These are phyloP conservation scores for Tetragonisca angustula DNA, from an alignment of 2,888 invertebrate genomes.

Conservation along the genomic window DNA sequence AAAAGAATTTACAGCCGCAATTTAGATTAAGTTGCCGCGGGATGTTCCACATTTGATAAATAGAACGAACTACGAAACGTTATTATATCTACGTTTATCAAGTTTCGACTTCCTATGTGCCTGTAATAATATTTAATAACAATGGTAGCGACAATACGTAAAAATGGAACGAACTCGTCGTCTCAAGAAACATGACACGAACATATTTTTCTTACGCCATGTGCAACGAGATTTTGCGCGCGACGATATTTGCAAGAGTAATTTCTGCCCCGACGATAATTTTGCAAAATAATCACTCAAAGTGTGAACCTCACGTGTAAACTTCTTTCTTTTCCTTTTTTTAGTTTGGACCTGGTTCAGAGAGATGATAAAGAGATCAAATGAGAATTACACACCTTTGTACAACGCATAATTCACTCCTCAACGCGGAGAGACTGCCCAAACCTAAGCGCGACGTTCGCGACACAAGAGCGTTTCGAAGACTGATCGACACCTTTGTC, in stretches of 20 bases:
- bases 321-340: background rate
- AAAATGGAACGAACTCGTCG: background rate
- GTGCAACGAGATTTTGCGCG: no score
- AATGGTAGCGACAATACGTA: no score
- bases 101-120: background rate
- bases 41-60: background rate
- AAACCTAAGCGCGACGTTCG: conserved; percentile 45
- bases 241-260: no score
- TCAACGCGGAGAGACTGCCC: background rate
- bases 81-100: no score
- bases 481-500: conserved; percentile 54
- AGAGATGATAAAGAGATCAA: background rate
- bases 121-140: background rate
- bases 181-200: background rate
- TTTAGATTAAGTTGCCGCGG: conserved; percentile 52
- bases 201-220: no score
- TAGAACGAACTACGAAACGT: background rate
- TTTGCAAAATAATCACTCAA: no score
- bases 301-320: no score
- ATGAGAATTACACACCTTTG: conserved; percentile 53
- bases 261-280: no score
- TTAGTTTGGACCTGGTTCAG: background rate
- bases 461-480: conserved; percentile 44
- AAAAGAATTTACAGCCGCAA: conserved; percentile 44
- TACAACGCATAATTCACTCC: conserved; percentile 45